These are phyloP conservation scores for Petrocephalus microphthalmus DNA, from an alignment of 2,113 vertebrate species.

Conservation along the genomic window DNA sequence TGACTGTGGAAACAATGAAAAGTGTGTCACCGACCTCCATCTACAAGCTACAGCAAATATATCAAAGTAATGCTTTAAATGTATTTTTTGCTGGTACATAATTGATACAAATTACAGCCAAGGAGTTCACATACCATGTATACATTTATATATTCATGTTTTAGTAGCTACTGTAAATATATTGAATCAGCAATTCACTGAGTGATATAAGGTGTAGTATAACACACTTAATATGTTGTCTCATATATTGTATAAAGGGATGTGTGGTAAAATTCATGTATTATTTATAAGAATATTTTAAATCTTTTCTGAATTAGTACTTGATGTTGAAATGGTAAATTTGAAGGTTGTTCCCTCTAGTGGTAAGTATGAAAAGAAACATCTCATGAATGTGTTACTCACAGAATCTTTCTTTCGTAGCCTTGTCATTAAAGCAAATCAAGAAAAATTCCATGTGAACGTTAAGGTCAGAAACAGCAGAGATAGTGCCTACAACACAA, in stretches of 20 bases:
- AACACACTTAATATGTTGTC: background rate
- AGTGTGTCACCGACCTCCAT: constrained; percentile 78
- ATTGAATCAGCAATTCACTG: background rate
- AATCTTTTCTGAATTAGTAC: background rate
- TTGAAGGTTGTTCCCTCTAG: background rate
- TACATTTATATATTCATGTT: background rate
- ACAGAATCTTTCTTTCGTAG: constrained; percentile 36
- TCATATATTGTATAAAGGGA: background rate
- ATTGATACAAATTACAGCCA: background rate
- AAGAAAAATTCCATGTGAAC: constrained; percentile 71
- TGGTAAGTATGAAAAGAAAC: background rate
- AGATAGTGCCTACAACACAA: constrained; percentile 92
- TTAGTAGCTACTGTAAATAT: background rate
- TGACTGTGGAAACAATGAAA: constrained; percentile 80
- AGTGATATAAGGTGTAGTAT: background rate
- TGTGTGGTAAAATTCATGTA: background rate
- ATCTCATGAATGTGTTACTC: background rate
- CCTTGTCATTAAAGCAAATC: constrained; percentile 66
- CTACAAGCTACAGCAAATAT: constrained; percentile 64
- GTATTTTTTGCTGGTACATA: background rate
- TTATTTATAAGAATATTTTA: background rate
- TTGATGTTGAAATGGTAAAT: background rate
- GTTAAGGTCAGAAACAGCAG: constrained; percentile 72
- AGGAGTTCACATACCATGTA: background rate
- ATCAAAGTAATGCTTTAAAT: constrained; percentile 43